Evolutionary conservation across 2,113 vertebrate species (phyloP).

Genomic region (Rutilus rutilus): DNA sequence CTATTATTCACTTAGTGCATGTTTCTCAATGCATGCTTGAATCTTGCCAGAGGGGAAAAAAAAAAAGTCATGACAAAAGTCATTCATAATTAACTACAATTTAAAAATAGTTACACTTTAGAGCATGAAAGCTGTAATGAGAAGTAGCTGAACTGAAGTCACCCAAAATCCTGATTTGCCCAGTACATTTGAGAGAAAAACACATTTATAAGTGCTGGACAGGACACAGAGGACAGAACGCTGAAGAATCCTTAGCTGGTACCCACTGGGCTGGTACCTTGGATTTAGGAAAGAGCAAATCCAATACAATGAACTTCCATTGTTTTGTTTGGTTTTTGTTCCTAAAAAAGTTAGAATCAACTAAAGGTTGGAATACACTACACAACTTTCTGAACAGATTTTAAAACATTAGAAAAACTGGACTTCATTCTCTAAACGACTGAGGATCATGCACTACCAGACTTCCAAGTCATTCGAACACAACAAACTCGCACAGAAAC

Average conservation of each 20-base stretch:
- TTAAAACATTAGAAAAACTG: too few relatives aligned
- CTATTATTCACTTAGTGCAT: not conserved
- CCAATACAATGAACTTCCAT: not conserved
- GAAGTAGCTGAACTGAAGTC: not conserved
- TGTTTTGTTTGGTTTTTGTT: not conserved
- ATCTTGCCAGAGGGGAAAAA: not conserved
- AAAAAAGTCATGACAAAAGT: not conserved
- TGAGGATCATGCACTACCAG: too few relatives aligned
- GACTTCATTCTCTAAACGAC: too few relatives aligned
- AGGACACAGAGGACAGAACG: not conserved
- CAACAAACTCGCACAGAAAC: too few relatives aligned
- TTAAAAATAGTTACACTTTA: not conserved
- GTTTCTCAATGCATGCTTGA: not conserved
- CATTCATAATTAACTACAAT: not conserved
- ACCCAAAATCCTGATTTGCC: not conserved
- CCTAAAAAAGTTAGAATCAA: not conserved
- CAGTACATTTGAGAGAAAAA: not conserved
- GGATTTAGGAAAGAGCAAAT: not conserved
- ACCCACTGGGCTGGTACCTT: slow-evolving; percentile 12
- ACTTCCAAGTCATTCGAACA: too few relatives aligned
- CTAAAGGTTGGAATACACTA: not conserved
- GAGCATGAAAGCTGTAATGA: not conserved
- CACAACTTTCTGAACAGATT: too few relatives aligned
- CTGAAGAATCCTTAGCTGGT: not conserved
- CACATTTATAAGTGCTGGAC: slow-evolving; percentile 16